Conservation (phyloP, 35 echinoderm and acorn worm genomes). For the Ptychodera flava region DNA sequence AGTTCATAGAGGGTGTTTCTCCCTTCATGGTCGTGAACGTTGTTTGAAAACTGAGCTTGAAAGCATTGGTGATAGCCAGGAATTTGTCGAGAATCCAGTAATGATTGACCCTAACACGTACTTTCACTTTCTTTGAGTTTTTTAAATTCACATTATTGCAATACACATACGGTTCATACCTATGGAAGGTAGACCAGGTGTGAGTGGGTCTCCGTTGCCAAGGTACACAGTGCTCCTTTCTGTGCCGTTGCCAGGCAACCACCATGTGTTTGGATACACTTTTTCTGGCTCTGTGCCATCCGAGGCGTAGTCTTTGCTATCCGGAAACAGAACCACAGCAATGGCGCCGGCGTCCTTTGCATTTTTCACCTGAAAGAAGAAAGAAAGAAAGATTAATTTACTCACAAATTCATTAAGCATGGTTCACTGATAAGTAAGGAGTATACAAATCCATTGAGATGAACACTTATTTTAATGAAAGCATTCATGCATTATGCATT, state of each 20-base stretch:
- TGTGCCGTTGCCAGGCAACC: neutral
- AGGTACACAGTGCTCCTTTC: neutral
- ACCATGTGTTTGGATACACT: conserved; percentile 1
- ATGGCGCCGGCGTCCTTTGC: neutral
- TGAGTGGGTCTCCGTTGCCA: conserved; percentile 4
- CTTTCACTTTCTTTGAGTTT: neutral
- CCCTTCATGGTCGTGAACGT: no score
- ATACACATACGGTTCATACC: neutral
- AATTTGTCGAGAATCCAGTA: neutral
- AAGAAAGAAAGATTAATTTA: no score
- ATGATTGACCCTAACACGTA: neutral
- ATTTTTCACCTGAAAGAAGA: conserved; percentile 18
- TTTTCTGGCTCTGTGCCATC: neutral
- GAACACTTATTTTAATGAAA: no score
- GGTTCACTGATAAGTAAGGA: no score
- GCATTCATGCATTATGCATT: no score
- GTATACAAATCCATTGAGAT: no score
- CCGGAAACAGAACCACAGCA: conserved; percentile 2
- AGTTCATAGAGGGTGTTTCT: no score
- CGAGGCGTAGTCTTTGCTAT: conserved; percentile 4
- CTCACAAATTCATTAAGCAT: no score
- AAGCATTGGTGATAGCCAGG: neutral
- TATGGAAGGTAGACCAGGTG: conserved; percentile 3
- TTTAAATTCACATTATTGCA: neutral
- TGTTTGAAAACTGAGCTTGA: neutral